Evolutionary conservation across 37 sponge, comb jelly and placozoan species (phyloP), one percentile per base, ranked within the genome.

Genomic region (Theonella swinhoei): DNA sequence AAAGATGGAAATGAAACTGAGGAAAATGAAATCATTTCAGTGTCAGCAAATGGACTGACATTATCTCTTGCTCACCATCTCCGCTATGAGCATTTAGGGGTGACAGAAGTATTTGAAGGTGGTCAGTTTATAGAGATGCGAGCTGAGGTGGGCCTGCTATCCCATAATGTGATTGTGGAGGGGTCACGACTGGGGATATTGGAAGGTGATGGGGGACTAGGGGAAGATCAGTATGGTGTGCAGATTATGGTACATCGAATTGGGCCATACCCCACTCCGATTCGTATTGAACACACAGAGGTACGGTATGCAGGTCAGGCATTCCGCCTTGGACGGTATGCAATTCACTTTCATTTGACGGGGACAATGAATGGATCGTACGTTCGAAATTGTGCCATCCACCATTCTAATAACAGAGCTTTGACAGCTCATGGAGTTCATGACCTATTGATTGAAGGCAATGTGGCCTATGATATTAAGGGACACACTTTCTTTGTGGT

Each of bases 401-500:
- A 96, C 38, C 96, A 96, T 68, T 90, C 91, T 32, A 64, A 72
- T 89, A 96, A 96, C 89, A 69, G 96, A 70, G 96, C 96, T 67
- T 64, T 96, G 32, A 96, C 96, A 38, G 91, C 89, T n/a, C 96
- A 96, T 60, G 96, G 94, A 0, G 91, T 93, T 1, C 91, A 90
- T 61, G 70, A 93, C 42, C 85, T 96, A n/a, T 23, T 96, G 36
- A 77, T 96, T 39, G 89, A 93, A 42, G 94, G 96, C 11, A 89
- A 90, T 43, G 96, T 96, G 2, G 96, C 90, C 17, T 96, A 90
- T 62, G 91, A 96, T 72, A 93, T 96, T n/a, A 93, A 87, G 78
- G 96, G 96, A 33, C 96, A 96, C 77, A 87, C 93, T 29, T 96
- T 65, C 84, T 96, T 96, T 85, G 70, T 96, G 42, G 94, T 94